Conservation (phyloP, 2,888 invertebrate species). For the Serrognathus titanus region DNA sequence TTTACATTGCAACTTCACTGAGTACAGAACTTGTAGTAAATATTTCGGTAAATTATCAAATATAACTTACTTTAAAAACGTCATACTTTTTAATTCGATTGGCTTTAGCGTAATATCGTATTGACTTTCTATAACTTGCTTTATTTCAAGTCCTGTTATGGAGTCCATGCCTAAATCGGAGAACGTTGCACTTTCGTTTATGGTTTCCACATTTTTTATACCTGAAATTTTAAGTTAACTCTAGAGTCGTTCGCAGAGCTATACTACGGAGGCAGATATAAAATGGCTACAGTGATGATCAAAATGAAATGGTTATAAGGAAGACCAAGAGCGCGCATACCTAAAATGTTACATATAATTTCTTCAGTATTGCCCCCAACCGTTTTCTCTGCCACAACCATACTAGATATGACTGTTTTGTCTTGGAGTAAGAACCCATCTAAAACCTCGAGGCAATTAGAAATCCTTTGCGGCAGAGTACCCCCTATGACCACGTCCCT, state of each 20-base stretch:
- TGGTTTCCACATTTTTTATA: slow-evolving; percentile 65
- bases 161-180: slow-evolving; percentile 96
- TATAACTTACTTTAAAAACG: slow-evolving; percentile 67
- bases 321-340: slow-evolving; percentile 69
- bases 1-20: too few species aligned
- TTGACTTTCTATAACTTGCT: slow-evolving; percentile 85
- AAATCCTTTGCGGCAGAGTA: slow-evolving; percentile 65
- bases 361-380: slow-evolving; percentile 54
- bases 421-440: slow-evolving; percentile 68
- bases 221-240: slow-evolving; percentile 48
- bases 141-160: slow-evolving; percentile 95
- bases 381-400: slow-evolving; percentile 84
- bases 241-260: too few species aligned
- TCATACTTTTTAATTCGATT: slow-evolving; percentile 78
- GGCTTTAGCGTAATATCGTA: slow-evolving; percentile 84
- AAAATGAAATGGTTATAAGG: too few species aligned
- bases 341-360: slow-evolving; percentile 59
- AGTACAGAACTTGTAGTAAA: too few species aligned
- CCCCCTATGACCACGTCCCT: slow-evolving; percentile 51
- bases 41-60: too few species aligned
- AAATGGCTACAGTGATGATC: too few species aligned
- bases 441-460: slow-evolving; percentile 59
- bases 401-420: slow-evolving; percentile 69
- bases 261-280: too few species aligned
- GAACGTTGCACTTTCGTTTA: slow-evolving; percentile 68